Evolutionary conservation across 2,113 vertebrate species (phyloP), one percentile per base, ranked within the genome.

Genomic region (Serinus canaria): DNA sequence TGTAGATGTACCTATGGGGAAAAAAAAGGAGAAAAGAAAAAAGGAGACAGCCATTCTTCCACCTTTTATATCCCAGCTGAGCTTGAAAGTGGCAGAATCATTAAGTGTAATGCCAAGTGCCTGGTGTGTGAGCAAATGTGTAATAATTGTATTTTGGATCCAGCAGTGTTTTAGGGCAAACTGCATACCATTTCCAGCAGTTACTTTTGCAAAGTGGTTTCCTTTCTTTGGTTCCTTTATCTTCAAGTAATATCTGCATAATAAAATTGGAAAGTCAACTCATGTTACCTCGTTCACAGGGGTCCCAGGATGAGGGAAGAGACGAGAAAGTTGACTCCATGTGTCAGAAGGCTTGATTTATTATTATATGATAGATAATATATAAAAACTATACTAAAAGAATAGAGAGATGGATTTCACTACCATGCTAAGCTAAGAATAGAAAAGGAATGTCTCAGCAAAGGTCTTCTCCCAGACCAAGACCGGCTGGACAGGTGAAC

Each of bases 121-220:
- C 79, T 68, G 47, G 55, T 89, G 67, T 52, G 69, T 1, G 30
- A 94, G 64, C 63, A 86, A 93, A 83, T 52, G 72, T 64, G 53
- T 59, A 83, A 76, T 80, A 81, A 92, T 72, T 59, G 24, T 87
- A 39, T 58, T 94, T 88, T 81, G 72, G 55, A 94, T 92, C 49
- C 87, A 83, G 79, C 68, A 90, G 72, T 64, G 60, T 86, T 88
- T 74, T 90, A 83, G 55, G 90, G 83, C 50, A 90, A 90, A 83
- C 76, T 74, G 86, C 10, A 14, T 41, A 33, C 89, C 60, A 83
- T 91, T 94, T 92, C 55, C 87, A 89, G 85, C 92, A 88, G 75
- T 91, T 94, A 78, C 33, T 95, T 82, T 85, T 84, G 55, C 77
- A 50, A 53, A 89, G n/a, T 74, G n/a, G 1, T 0, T 87, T 94